Base-by-base conservation (phyloP, 2,113 vertebrate species). In the Caranx melampygus region DNA sequence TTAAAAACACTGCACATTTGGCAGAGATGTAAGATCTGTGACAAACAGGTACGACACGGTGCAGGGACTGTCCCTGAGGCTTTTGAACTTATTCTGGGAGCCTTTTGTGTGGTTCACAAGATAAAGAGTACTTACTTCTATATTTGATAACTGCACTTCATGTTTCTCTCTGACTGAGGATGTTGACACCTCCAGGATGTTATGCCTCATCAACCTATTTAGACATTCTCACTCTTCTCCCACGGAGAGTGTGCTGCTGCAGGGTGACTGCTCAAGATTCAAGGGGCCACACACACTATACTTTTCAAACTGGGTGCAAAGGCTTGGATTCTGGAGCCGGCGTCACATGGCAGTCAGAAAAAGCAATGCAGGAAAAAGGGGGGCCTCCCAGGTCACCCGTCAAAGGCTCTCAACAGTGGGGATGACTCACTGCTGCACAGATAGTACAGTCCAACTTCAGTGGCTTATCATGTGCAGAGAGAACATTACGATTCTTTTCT, bases 401-500 rank as follows among this genome's bases (percentile, higher is more conserved):
- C 45, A 3, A 76, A 71, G 83, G 84, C 84, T 66, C 76, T 55
- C 51, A 81, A 45, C 37, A 49, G 16, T 60, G 54, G 8, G 47
- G 62, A 78, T 84, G 81, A 88, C 16, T 87, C 87, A 81, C 70
- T 59, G 69, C 67, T 26, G 71, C 58, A 66, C 70, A 59, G 51
- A 75, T 58, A 42, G 40, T 10, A 67, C 33, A 82, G 66, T 64
- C 54, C 66, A 33, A 75, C 49, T 65, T 3, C 79, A 52, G 76
- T 57, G 20, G 61, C 67, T 83, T 86, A 80, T 75, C 72, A 37
- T 67, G 54, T 63, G 70, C 76, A 81, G 75, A 67, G 71, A 80
- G 73, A 84, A 87, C 75, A 83, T 78, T 61, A 83, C 59, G 57
- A 47, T 68, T 33, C 42, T 79, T 81, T 81, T 76, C 72, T 84